Evolutionary conservation across 2,797 vertebrate species (phyloP), one percentile per base, ranked within the genome.

Genomic region (Chiroxiphia lanceolata): DNA sequence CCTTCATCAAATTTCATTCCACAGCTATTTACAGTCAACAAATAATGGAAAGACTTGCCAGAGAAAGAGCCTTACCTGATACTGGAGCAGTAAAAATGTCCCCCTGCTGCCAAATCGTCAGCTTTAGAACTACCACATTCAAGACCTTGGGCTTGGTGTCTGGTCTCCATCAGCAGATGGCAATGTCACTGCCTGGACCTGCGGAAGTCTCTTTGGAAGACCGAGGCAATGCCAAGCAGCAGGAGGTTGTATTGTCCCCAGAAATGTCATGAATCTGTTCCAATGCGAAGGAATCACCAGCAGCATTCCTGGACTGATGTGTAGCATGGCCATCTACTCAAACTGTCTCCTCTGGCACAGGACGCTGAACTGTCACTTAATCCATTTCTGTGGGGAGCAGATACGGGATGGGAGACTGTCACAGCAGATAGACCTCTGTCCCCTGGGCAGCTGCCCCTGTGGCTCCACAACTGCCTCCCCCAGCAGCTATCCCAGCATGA

Each of bases 11-110:
- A 63, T 87, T 89, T 88, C 56, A 84, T 82, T 74, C 67, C 83
- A 81, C 64, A 78, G 81, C 71, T 83, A 60, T 17, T 68, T 48
- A 61, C 38, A 85, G 81, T 87, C 84, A 93, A 92, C 67, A 92
- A 90, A 68, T 42, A 88, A 38, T 3, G 3, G 56, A 84, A 51
- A 10, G 26, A 68, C 82, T 87, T 87, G 53, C 78, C 50, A 74
- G 68, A 77, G 38, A 80, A 86, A 79, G 54, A 76, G 36, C 65
- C 83, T 85, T 71, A 87, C 86, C 88, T 89, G 77, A 33, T 67
- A 31, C 22, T 61, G 60, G 61, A 94, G 71, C 48, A 34, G 56
- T 67, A 70, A 86, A 88, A 94, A 19, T 3, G 1, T 57, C 20
- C 21, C 31, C 16, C 31, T 15, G 63, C 63, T 90, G 81, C 56